Conservation (phyloP, 2,888 invertebrate genomes). For the Chrysolina americana region DNA sequence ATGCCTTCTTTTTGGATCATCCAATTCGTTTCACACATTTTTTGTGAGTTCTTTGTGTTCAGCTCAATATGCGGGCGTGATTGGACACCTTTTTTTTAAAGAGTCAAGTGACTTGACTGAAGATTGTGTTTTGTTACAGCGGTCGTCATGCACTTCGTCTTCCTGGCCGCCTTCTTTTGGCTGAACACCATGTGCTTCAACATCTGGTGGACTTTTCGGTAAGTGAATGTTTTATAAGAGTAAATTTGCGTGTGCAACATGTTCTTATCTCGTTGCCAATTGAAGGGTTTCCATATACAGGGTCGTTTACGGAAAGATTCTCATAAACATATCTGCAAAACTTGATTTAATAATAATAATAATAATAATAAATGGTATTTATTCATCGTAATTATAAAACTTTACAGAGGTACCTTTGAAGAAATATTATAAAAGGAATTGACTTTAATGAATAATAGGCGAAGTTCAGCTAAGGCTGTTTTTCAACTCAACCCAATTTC, state of each 20-base stretch:
- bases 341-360: no score
- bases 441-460: no score
- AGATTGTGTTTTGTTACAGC: slow-evolving; percentile 75
- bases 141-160: slow-evolving; percentile 88
- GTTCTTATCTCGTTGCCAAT: neutral
- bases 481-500: no score
- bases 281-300: neutral
- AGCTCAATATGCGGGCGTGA: neutral
- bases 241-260: neutral
- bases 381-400: no score
- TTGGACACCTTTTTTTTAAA: neutral
- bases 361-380: no score
- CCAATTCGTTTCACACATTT: neutral
- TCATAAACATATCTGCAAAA: no score
- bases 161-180: slow-evolving; percentile 93
- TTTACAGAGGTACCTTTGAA: no score
- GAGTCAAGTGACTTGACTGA: neutral
- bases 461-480: no score
- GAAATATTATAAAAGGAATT: no score
- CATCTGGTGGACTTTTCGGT: slow-evolving; percentile 95
- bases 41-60: neutral
- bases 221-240: slow-evolving; percentile 66
- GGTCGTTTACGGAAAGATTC: no score
- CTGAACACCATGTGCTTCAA: slow-evolving; percentile 95
- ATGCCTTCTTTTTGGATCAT: no score